These are phyloP conservation scores for Coleophora deauratella DNA, from an alignment of 2,888 invertebrate species.

Conservation along the genomic window DNA sequence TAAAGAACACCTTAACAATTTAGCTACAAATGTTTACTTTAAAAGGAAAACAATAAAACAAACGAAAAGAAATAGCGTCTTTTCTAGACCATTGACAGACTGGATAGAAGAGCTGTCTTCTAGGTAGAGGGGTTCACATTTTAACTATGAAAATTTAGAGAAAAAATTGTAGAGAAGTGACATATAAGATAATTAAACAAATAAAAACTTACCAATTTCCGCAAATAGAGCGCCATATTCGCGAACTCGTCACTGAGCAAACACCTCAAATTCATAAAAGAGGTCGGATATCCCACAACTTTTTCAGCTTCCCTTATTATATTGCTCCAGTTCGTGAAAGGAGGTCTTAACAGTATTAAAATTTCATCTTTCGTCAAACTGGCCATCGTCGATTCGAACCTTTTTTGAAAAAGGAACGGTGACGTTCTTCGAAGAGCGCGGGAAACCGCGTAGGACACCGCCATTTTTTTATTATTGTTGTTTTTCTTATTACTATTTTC, in stretches of 20 bases:
- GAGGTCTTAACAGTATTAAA: conserved; percentile 52
- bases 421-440: conserved; percentile 51
- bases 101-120: too few species aligned
- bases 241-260: conserved; percentile 76
- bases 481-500: neutral
- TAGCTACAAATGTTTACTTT: too few species aligned
- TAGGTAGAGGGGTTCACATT: too few species aligned
- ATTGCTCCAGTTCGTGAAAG: conserved; percentile 65
- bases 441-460: conserved; percentile 45
- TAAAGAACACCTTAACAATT: too few species aligned
- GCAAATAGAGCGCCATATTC: conserved; percentile 68
- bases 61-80: too few species aligned
- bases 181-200: too few species aligned
- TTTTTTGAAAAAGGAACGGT: conserved; percentile 54
- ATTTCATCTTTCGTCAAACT: conserved; percentile 66
- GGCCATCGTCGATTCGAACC: conserved; percentile 59
- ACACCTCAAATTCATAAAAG: conserved; percentile 74
- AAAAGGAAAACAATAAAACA: too few species aligned
- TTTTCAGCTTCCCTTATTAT: conserved; percentile 66
- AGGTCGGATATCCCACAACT: conserved; percentile 73
- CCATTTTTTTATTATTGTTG: conserved; percentile 30
- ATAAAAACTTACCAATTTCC: conserved; percentile 56
- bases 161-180: too few species aligned
- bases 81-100: too few species aligned
- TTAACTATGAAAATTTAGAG: too few species aligned